phyloP scores from a whole-genome alignment of 1,140 invertebrate genomes.

The Monomorium pharaonis region DNA sequence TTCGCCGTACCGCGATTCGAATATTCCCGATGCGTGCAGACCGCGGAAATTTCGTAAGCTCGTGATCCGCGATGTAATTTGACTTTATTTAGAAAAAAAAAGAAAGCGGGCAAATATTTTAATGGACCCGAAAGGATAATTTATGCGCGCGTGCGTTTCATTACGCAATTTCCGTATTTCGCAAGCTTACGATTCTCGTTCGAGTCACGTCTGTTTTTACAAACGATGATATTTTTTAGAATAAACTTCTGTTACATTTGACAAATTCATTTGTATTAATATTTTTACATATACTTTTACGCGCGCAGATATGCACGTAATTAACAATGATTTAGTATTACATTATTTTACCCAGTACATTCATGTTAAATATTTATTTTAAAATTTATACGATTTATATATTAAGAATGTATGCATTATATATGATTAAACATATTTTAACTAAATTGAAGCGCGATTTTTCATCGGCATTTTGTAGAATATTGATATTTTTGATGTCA shows the following conservation, averaged over 20 bases:
- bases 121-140: neutral
- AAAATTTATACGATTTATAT: neutral
- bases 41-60: constrained; percentile 18
- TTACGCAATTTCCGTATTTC: neutral
- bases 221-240: neutral
- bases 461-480: neutral
- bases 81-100: constrained; percentile 3
- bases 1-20: constrained; percentile 4
- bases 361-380: neutral
- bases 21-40: neutral
- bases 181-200: neutral
- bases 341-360: neutral
- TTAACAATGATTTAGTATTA: neutral
- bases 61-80: constrained; percentile 13
- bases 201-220: neutral
- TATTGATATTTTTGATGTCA: neutral
- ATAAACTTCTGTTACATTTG: neutral
- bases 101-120: neutral
- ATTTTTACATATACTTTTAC: neutral
- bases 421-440: neutral
- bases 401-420: neutral
- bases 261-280: neutral
- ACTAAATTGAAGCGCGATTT: neutral
- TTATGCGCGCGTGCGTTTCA: neutral
- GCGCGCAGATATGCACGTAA: neutral